These are phyloP conservation scores for Zoroaster sp. DNA, from an alignment of 53 echinoderm and acorn worm genomes.

Conservation along the genomic window DNA sequence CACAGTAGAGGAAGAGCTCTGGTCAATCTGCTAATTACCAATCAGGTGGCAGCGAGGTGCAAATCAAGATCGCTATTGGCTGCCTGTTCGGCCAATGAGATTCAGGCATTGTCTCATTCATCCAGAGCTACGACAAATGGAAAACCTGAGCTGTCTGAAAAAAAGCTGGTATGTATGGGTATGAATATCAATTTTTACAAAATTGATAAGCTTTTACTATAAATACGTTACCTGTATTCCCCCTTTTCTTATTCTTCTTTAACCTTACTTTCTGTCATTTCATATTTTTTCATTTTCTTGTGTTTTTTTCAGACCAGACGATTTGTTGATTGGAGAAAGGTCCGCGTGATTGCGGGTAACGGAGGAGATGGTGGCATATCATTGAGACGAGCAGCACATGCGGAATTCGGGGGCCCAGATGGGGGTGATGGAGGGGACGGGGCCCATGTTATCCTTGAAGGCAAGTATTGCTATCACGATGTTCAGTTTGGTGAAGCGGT, in stretches of 20 bases:
- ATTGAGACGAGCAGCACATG: slow-evolving; percentile 69
- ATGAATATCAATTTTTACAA: no score
- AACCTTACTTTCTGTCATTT: not conserved
- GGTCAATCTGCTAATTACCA: not conserved
- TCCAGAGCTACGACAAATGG: not conserved
- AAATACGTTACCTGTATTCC: no score
- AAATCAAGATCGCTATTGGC: not conserved
- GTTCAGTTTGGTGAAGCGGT: no score
- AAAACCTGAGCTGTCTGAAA: slow-evolving; percentile 17
- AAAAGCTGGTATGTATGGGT: slow-evolving; percentile 26
- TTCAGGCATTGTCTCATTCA: not conserved
- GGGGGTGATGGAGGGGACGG: slow-evolving; percentile 94
- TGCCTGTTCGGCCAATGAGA: slow-evolving; percentile 4
- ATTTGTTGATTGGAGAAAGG: slow-evolving; percentile 85
- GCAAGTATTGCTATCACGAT: no score
- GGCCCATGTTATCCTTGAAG: slow-evolving; percentile 76
- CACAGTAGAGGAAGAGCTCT: not conserved
- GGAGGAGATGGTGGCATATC: slow-evolving; percentile 90
- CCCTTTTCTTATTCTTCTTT: not conserved
- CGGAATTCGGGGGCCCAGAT: slow-evolving; percentile 84
- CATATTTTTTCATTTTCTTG: not conserved
- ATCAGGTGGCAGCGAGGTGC: not conserved
- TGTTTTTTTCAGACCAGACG: slow-evolving; percentile 60
- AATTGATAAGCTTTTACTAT: no score
- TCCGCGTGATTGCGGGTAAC: slow-evolving; percentile 68